These are phyloP conservation scores for Teleogryllus occipitalis DNA, from an alignment of 1,140 invertebrate species.

Conservation along the genomic window DNA sequence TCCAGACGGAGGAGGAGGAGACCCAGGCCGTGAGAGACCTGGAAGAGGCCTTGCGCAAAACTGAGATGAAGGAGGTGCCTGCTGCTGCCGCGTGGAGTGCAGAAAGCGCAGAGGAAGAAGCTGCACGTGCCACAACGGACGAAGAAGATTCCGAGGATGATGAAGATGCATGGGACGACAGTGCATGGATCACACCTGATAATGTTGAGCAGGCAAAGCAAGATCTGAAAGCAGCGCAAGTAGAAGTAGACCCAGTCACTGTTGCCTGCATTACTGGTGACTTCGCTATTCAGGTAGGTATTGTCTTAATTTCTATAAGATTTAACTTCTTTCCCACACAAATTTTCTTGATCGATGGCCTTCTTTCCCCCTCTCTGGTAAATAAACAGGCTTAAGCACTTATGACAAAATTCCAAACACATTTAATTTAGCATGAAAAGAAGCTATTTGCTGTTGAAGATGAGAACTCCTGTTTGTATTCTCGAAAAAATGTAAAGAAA, in stretches of 20 bases:
- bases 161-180: slow-evolving; percentile 40
- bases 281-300: slow-evolving; percentile 78
- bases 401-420: no score
- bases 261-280: slow-evolving; percentile 93
- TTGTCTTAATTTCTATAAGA: not conserved
- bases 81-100: not conserved
- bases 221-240: slow-evolving; percentile 49
- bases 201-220: slow-evolving; percentile 72
- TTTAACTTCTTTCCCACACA: not conserved
- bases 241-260: slow-evolving; percentile 53
- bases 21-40: not conserved
- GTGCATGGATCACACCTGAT: slow-evolving; percentile 83
- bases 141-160: slow-evolving; percentile 25
- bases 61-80: not conserved
- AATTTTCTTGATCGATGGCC: not conserved
- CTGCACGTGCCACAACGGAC: slow-evolving; percentile 14
- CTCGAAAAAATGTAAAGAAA: no score
- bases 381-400: no score
- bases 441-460: no score
- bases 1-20: not conserved
- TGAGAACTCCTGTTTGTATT: no score
- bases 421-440: no score
- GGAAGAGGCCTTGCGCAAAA: not conserved
- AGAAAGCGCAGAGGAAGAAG: slow-evolving; percentile 22
- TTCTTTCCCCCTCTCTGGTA: no score